These are phyloP conservation scores for Sebastes goodei DNA, from an alignment of 2,797 vertebrate species.

Conservation along the genomic window DNA sequence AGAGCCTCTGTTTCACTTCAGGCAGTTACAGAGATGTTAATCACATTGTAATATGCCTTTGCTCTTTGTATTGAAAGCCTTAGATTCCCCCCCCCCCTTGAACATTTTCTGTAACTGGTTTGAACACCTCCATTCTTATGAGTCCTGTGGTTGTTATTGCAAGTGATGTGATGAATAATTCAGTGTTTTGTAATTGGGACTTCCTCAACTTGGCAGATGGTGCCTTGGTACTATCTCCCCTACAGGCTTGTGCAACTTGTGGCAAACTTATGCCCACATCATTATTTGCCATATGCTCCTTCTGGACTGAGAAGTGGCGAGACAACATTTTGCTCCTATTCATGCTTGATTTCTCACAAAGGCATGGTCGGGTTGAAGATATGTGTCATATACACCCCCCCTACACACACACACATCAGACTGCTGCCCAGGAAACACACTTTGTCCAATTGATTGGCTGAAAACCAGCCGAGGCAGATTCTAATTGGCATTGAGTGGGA, in stretches of 20 bases:
- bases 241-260: conserved; percentile 54
- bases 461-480: conserved; percentile 24
- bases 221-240: conserved; percentile 28
- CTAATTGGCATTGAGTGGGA: conserved; percentile 61
- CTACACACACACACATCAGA: not conserved
- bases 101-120: conserved; percentile 15
- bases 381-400: conserved; percentile 1
- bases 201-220: conserved; percentile 59
- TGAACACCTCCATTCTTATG: conserved; percentile 5
- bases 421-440: conserved; percentile 12
- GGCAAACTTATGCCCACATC: conserved; percentile 62
- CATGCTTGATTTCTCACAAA: conserved; percentile 44
- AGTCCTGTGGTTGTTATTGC: conserved; percentile 30
- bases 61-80: conserved; percentile 1
- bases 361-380: not conserved
- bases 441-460: conserved; percentile 40
- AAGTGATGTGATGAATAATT: conserved; percentile 58
- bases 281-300: conserved; percentile 63
- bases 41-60: not conserved
- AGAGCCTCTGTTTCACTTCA: not conserved
- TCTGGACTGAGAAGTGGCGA: conserved; percentile 26
- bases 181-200: conserved; percentile 46
- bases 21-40: not conserved
- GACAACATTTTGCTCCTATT: conserved; percentile 4
- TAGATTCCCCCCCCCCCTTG: not conserved